Evolutionary conservation across 1,140 invertebrate species (phyloP), one percentile per base, ranked within the genome.

Genomic region (Drosophila lacertosa): DNA sequence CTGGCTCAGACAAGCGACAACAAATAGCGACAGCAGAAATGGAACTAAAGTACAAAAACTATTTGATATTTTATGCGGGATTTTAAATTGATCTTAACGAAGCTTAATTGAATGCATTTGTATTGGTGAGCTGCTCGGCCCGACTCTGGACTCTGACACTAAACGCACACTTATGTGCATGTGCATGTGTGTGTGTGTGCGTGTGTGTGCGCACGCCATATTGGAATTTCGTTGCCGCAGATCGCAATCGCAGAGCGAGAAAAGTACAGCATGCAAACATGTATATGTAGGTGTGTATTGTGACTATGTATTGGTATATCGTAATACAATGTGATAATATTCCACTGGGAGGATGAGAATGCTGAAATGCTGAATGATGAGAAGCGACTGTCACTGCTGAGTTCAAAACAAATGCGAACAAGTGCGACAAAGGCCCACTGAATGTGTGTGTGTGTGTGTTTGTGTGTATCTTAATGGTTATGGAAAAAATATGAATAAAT

Each of bases 81-180:
- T 81, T 90, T 79, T 91, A 91, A 91, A 91, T 91, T 91, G 90
- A 89, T 91, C 88, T 91, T 91, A 91, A 91, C 84, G 90, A 91
- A 90, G 88, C 90, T 91, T 91, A 91, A 91, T 91, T 91, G 90
- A 66, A 50, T 60, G 90, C 72, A 9, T 20, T 18, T 63, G 90
- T 91, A 79, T 78, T 69, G 48, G 88, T 91, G 73, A 66, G 68
- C 53, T 44, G 42, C 64, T 66, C 47, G 59, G 37, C 62, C 48
- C 54, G 51, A 67, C 71, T 78, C 78, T 75, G 71, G 71, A 88
- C 82, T 88, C 82, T 81, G 73, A 68, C 74, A 77, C 77, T 57
- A 48, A 15, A 42, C 39, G 33, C 26, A 69, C 24, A 54, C 29
- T 22, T 33, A 22, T 26, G 48, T 39, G 18, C 20, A 16, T 32